phyloP scores from a whole-genome alignment of 2,888 invertebrate genomes.

The Pheosia gnoma region DNA sequence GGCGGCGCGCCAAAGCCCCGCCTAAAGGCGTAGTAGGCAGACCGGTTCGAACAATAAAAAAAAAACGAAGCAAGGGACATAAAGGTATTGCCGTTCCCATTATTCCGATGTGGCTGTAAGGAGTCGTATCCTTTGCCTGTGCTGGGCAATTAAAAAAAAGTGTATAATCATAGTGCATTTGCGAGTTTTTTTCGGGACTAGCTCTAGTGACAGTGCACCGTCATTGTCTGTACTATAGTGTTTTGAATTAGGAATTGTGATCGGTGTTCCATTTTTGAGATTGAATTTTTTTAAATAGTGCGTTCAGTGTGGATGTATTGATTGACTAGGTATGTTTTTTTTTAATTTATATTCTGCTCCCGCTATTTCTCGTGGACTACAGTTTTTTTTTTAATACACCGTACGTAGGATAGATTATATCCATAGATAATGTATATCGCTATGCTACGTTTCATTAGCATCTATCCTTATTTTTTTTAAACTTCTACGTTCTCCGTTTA shows the following conservation, averaged over 20 bases:
- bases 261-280: neutral
- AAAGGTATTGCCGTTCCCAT: conserved; percentile 68
- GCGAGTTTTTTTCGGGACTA: conserved; percentile 27
- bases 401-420: no score
- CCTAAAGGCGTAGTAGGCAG: conserved; percentile 62
- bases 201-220: neutral
- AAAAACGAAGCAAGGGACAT: conserved; percentile 69
- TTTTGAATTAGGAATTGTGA: neutral
- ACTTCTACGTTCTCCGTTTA: no score
- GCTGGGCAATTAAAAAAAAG: conserved; percentile 50
- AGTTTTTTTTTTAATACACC: neutral
- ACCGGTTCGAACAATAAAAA: conserved; percentile 73
- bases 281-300: neutral
- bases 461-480: no score
- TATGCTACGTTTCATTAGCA: no score
- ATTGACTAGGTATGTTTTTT: neutral
- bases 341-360: neutral
- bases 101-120: conserved; percentile 61
- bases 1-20: conserved; percentile 45
- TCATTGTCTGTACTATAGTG: neutral
- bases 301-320: neutral
- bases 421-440: no score
- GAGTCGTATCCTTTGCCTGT: conserved; percentile 62
- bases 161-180: conserved; percentile 62
- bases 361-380: neutral